phyloP scores from a whole-genome alignment of 2,797 vertebrate species.

The Ctenosaura bakeri region DNA sequence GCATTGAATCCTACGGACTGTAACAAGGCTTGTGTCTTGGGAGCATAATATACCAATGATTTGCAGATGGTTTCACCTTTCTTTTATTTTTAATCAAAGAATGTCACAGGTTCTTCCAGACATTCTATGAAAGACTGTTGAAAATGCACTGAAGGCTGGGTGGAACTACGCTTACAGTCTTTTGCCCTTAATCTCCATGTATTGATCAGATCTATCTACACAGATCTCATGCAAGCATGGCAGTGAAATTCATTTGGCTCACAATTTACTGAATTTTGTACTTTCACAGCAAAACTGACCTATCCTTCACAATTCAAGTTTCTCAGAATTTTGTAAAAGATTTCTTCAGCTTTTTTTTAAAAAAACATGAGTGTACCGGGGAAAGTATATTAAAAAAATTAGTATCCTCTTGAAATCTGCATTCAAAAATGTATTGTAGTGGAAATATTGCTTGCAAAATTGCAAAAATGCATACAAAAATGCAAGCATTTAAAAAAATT shows the following conservation, averaged over 20 bases:
- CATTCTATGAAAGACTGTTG: background rate
- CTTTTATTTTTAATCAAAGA: conserved; percentile 4
- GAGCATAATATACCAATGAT: conserved; percentile 29
- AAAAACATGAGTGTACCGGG: background rate
- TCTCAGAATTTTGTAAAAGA: background rate
- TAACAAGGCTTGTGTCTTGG: conserved; percentile 7
- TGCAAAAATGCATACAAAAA: background rate
- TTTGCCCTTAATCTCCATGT: background rate
- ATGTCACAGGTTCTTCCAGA: background rate
- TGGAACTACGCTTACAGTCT: background rate
- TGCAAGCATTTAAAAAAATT: background rate
- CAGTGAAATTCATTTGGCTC: background rate
- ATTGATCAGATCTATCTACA: background rate
- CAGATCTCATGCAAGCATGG: background rate
- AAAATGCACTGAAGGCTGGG: background rate
- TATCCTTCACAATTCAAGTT: background rate
- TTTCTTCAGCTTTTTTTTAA: background rate
- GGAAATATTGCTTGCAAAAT: background rate
- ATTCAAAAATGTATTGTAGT: background rate
- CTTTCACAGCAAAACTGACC: background rate
- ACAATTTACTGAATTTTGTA: background rate
- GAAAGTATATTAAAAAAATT: background rate
- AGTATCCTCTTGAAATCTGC: background rate
- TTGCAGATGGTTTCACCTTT: conserved; percentile 26
- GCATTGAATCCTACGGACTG: conserved; percentile 5